phyloP scores from a whole-genome alignment of 2,113 vertebrate species.

The Sinocyclocheilus maitianheensis region DNA sequence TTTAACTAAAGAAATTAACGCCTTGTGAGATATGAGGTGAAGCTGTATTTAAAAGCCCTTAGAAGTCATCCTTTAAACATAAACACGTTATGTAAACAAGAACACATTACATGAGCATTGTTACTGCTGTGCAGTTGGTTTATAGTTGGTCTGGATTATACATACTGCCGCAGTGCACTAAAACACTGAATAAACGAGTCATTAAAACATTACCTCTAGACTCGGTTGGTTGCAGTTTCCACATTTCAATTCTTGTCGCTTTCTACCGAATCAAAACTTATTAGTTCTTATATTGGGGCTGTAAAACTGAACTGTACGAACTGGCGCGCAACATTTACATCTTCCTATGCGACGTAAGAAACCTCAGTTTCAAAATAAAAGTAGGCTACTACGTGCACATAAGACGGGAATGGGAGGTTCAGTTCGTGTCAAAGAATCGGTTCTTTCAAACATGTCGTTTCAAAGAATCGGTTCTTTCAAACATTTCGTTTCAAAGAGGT shows the following conservation, averaged over 20 bases:
- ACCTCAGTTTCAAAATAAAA: slow-evolving; percentile 54
- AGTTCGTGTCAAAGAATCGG: background rate
- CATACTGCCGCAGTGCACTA: background rate
- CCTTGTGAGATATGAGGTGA: background rate
- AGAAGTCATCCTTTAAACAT: background rate
- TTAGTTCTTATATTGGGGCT: background rate
- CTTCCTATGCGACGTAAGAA: background rate
- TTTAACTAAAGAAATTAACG: background rate
- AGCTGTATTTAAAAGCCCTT: background rate
- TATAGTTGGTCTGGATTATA: background rate
- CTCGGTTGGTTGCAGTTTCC: slow-evolving; percentile 69
- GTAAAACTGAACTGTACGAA: background rate
- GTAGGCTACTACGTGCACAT: background rate
- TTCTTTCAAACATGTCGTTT: background rate
- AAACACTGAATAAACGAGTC: background rate
- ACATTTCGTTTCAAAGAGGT: too few species aligned
- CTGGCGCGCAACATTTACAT: slow-evolving; percentile 9
- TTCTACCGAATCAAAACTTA: background rate
- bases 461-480: background rate
- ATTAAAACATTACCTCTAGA: slow-evolving; percentile 63
- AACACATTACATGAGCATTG: background rate
- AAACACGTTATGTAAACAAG: background rate
- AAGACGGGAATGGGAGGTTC: background rate
- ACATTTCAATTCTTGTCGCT: slow-evolving; percentile 63
- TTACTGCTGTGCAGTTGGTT: too few species aligned